Base-by-base conservation (phyloP, 2,113 vertebrate species). In the Neogale vison region DNA sequence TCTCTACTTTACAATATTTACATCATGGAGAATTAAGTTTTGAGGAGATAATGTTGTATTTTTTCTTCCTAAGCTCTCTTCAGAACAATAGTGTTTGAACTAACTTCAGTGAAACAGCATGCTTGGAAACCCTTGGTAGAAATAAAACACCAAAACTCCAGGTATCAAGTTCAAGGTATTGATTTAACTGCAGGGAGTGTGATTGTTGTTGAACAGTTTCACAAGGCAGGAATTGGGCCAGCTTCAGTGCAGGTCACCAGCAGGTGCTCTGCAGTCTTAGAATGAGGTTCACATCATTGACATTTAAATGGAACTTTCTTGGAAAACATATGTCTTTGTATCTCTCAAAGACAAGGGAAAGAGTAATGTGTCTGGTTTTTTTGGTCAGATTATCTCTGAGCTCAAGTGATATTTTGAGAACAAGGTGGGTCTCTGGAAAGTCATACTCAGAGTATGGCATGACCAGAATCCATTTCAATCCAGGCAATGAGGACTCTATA, bases 281-380 rank as follows among this genome's bases (percentile, higher is more conserved):
- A 71, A 84, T 6, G 18, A 9, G 17, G 3, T 29, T 50, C 11
- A 84, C 4, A 47, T 65, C 14, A 42, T 52, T 89, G 82, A 65
- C 26, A 57, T 88, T 85, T 93, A 92, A 94, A 83, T 88, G 17
- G 0, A 81, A 92, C 10, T 55, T 85, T 77, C 92, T 50, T 96
- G 24, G 55, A 88, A 95, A 95, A 65, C 17, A 34, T 57, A 21
- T 34, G 61, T 79, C 12, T 76, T 67, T 77, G 8, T 61, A 31
- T 47, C 9, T 92, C 10, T 69, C 20, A 86, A 87, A 81, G 14
- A 47, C 11, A 50, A 31, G 0, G 23, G 4, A 31, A 65, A 91
- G 23, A 39, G 1, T 10, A 88, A 45, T 26, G 18, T 61, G 8
- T 11, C 7, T 34, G 6, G 0, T 29, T 63, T 63, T 63, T 59